A percentile compares a stretch with the other conserved stretches of the same genome.
Conservation (phyloP, 2,113 vertebrate genomes). For the Meleagris gallopavo region DNA sequence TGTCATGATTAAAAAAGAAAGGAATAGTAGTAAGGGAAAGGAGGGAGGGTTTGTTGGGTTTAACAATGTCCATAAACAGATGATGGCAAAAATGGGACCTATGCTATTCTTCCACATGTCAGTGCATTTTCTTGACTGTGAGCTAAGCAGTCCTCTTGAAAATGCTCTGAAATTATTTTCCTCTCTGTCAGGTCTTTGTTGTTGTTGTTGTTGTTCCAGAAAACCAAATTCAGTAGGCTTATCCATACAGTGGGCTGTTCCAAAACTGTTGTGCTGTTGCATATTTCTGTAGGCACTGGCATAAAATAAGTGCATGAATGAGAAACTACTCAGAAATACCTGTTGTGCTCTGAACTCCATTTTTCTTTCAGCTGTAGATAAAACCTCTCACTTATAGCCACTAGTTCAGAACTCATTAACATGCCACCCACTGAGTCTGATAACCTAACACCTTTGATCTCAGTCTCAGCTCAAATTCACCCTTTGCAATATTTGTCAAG, state of each 20-base stretch:
- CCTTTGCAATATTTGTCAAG: slow-evolving; percentile 37
- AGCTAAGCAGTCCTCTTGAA: neutral
- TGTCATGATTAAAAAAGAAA: neutral
- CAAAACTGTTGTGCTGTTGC: neutral
- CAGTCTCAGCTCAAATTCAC: slow-evolving; percentile 37
- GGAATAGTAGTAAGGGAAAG: neutral
- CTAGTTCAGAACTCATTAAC: slow-evolving; percentile 49
- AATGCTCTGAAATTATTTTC: slow-evolving; percentile 22
- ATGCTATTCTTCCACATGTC: neutral
- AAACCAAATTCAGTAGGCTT: slow-evolving; percentile 3
- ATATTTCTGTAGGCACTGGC: slow-evolving; percentile 22
- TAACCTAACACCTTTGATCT: slow-evolving; percentile 56
- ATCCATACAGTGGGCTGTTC: neutral
- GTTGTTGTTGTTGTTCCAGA: neutral
- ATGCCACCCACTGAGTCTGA: slow-evolving; percentile 60
- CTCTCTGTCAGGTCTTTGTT: neutral
- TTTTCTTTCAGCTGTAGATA: slow-evolving; percentile 52
- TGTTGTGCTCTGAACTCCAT: slow-evolving; percentile 35
- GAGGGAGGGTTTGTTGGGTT: neutral
- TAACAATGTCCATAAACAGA: neutral
- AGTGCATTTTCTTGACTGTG: neutral
- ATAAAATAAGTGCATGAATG: slow-evolving; percentile 23
- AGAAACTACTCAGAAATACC: slow-evolving; percentile 6
- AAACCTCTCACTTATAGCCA: slow-evolving; percentile 19
- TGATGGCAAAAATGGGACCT: neutral